Conservation (phyloP, 2,888 invertebrate species). For the Timandra comae region DNA sequence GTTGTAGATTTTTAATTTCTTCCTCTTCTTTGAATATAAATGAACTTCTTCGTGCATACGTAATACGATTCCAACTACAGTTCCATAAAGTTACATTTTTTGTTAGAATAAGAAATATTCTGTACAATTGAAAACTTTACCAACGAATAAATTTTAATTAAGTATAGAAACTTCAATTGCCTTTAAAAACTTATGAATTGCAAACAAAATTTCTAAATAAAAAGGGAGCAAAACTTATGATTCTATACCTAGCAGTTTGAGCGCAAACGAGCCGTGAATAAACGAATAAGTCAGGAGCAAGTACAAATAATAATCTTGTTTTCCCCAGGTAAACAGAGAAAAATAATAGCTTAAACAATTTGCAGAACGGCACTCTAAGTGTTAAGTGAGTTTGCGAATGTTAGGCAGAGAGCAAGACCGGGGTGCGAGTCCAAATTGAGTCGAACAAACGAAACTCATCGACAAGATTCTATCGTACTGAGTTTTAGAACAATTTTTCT, state of each 20-base stretch:
- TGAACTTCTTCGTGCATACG: constrained; percentile 39
- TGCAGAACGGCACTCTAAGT: constrained; percentile 49
- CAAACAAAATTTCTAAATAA: constrained; percentile 32
- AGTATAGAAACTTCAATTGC: too few species aligned
- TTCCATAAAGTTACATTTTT: constrained; percentile 32
- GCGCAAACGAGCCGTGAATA: constrained; percentile 42
- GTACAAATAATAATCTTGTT: constrained; percentile 45
- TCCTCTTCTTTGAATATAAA: constrained; percentile 46
- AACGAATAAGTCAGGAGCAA: constrained; percentile 33
- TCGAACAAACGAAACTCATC: constrained; percentile 67
- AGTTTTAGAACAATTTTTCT: constrained; percentile 74
- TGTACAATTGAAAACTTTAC: constrained; percentile 17
- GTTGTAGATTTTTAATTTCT: constrained; percentile 54
- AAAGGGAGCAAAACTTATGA: constrained; percentile 28
- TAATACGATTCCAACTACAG: constrained; percentile 37
- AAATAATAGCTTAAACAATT: constrained; percentile 53
- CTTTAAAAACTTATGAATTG: constrained; percentile 22
- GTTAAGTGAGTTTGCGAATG: constrained; percentile 60
- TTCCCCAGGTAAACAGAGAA: constrained; percentile 41
- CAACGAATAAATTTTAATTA: constrained; percentile 28
- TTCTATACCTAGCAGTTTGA: constrained; percentile 31
- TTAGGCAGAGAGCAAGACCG: constrained; percentile 17
- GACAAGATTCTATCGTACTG: constrained; percentile 68
- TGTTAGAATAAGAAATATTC: constrained; percentile 12
- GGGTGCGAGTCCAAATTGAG: constrained; percentile 41